phyloP scores from a whole-genome alignment of 1,140 invertebrate genomes.

The Achroia grisella region DNA sequence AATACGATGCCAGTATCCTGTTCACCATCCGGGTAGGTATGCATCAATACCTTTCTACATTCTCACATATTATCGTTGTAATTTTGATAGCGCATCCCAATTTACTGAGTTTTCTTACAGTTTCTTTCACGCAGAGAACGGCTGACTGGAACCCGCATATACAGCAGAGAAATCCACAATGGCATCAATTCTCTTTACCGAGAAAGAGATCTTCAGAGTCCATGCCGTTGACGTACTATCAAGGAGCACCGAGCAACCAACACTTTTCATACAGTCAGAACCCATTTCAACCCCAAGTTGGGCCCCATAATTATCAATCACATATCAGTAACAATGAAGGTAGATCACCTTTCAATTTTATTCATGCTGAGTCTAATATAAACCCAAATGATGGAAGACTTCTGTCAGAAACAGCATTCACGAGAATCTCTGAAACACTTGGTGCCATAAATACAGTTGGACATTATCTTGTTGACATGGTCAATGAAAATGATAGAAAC shows the following conservation, averaged over 20 bases:
- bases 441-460: slow-evolving; percentile 89
- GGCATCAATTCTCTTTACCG: slow-evolving; percentile 52
- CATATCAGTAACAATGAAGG: slow-evolving; percentile 36
- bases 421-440: slow-evolving; percentile 79
- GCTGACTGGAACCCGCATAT: slow-evolving; percentile 35
- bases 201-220: slow-evolving; percentile 50
- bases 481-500: slow-evolving; percentile 58
- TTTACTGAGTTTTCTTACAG: slow-evolving; percentile 27
- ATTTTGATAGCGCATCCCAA: background rate
- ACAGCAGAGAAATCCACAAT: slow-evolving; percentile 44
- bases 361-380: slow-evolving; percentile 31
- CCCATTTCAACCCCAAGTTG: slow-evolving; percentile 14
- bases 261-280: slow-evolving; percentile 20
- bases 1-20: slow-evolving; percentile 36
- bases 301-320: slow-evolving; percentile 18
- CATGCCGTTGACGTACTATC: slow-evolving; percentile 18
- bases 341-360: slow-evolving; percentile 34
- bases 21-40: slow-evolving; percentile 66
- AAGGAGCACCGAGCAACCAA: slow-evolving; percentile 14
- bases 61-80: background rate
- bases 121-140: slow-evolving; percentile 36
- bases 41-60: slow-evolving; percentile 46
- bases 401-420: slow-evolving; percentile 75
- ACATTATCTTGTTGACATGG: slow-evolving; percentile 88
- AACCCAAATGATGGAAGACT: slow-evolving; percentile 59